Conservation (phyloP, 2,888 invertebrate species). For the Sphecodes monilicornis region DNA sequence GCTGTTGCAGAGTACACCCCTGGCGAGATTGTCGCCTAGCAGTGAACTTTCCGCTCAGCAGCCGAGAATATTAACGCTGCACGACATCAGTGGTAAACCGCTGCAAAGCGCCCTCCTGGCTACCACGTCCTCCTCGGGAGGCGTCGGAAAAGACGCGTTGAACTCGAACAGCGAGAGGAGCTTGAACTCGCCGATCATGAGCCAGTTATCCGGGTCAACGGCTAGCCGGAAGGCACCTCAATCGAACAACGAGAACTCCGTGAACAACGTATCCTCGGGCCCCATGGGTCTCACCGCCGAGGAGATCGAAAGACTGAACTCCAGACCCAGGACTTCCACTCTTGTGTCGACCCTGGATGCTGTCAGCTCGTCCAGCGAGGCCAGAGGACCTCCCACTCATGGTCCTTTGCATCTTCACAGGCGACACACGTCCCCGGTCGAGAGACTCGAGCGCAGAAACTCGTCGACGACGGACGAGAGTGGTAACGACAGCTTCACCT, state of each 20-base stretch:
- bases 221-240: constrained; percentile 91
- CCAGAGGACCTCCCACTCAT: constrained; percentile 89
- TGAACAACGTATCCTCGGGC: constrained; percentile 88
- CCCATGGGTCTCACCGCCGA: constrained; percentile 95
- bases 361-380: constrained; percentile 95
- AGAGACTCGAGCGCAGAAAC: constrained; percentile 90
- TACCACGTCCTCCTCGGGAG: constrained; percentile 95
- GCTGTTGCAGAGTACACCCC: constrained; percentile 94
- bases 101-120: constrained; percentile 95
- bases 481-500: constrained; percentile 98
- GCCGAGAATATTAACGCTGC: constrained; percentile 95
- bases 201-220: constrained; percentile 93
- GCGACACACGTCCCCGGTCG: constrained; percentile 88
- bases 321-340: constrained; percentile 94
- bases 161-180: constrained; percentile 97
- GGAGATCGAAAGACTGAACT: constrained; percentile 96
- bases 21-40: constrained; percentile 95
- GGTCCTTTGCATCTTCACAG: constrained; percentile 89
- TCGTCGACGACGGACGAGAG: constrained; percentile 96
- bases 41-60: constrained; percentile 96
- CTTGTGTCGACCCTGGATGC: constrained; percentile 96
- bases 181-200: constrained; percentile 96
- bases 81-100: constrained; percentile 97
- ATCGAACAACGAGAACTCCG: constrained; percentile 86
- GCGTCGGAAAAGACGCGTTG: constrained; percentile 94